Evolutionary conservation across 2,888 invertebrate genomes (phyloP), one percentile per base, ranked within the genome.

Genomic region (Andrena dorsata): DNA sequence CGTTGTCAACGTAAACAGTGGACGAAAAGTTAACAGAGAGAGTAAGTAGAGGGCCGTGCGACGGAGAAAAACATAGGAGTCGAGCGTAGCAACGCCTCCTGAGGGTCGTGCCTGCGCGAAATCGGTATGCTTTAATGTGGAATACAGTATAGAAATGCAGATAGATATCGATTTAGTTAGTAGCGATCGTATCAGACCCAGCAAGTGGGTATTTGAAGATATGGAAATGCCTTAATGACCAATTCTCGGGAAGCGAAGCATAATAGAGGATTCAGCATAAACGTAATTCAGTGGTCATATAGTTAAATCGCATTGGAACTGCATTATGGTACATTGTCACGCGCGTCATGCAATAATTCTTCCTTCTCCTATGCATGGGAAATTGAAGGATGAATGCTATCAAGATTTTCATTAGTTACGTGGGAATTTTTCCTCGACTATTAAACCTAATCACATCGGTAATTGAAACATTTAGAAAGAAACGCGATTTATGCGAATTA

Each of bases 381-480:
- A 65, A 49, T 58, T 26, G 41, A 47, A 35, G 2, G 32, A 58
- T 56, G 58, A 60, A 41, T 56, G 35, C 35, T 60, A 70, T 65
- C 69, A 51, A 70, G 32, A 49, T 72, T 61, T 63, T 53, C 72
- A 63, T 63, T 35, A 63, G 51, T 53, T n/a, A 63, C 26, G 20
- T 35, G 63, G n/a, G 66, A 78, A 78, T 26, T 56, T 63, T 47
- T 47, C 5, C 60, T 20, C 26, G 16, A 10, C 65, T 56, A 49
- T 64, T 20, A 58, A 23, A 65, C 26, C 47, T 66, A 65, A 66
- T 71, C 78, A 61, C 71, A 2, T 28, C 13, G 28, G 53, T 61
- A 66, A 77, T 77, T 66, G 61, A 66, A 53, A 66, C 53, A 61
- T 77, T 80, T 80, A 56, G 20, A 66, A 66, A 61, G 78, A 10